These are phyloP conservation scores for Drosophila suzukii DNA, from an alignment of 1,140 invertebrate genomes.

Conservation along the genomic window DNA sequence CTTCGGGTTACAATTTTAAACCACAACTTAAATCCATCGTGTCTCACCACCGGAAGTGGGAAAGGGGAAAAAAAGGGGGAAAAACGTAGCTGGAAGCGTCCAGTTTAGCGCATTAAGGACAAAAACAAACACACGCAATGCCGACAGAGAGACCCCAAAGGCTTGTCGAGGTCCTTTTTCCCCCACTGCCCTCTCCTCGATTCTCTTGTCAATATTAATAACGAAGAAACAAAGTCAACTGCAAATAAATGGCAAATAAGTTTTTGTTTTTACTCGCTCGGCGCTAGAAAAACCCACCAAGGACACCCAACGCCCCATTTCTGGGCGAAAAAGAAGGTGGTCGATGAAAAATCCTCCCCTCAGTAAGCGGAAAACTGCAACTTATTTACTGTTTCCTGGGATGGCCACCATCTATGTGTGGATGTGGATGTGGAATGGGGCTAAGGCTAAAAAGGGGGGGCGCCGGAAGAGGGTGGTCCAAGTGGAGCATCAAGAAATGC, in stretches of 20 bases:
- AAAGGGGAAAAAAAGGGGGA: slow-evolving; percentile 3
- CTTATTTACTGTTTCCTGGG: slow-evolving; percentile 71
- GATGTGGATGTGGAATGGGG: not conserved
- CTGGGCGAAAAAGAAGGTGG: slow-evolving; percentile 1
- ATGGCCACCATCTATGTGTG: slow-evolving; percentile 5
- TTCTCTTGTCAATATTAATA: slow-evolving; percentile 71
- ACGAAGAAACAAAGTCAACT: slow-evolving; percentile 64
- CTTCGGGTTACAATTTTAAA: slow-evolving; percentile 74
- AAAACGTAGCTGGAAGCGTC: slow-evolving; percentile 18
- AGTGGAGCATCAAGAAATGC: slow-evolving; percentile 12
- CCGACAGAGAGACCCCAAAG: slow-evolving; percentile 35
- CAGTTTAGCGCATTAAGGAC: slow-evolving; percentile 66
- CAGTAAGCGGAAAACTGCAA: slow-evolving; percentile 71
- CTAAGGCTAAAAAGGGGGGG: not conserved
- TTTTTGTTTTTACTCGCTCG: slow-evolving; percentile 71
- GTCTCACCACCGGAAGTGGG: slow-evolving; percentile 58
- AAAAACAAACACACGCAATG: slow-evolving; percentile 68
- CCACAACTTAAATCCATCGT: slow-evolving; percentile 55
- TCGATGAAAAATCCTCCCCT: slow-evolving; percentile 27
- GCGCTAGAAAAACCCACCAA: slow-evolving; percentile 52
- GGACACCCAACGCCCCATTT: slow-evolving; percentile 35
- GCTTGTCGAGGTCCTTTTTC: slow-evolving; percentile 42
- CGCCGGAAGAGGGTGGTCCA: slow-evolving; percentile 5
- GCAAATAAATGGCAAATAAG: slow-evolving; percentile 78
- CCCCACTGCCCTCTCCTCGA: not conserved